Evolutionary conservation across 2,113 vertebrate species (phyloP).

Genomic region (Uria lomvia): DNA sequence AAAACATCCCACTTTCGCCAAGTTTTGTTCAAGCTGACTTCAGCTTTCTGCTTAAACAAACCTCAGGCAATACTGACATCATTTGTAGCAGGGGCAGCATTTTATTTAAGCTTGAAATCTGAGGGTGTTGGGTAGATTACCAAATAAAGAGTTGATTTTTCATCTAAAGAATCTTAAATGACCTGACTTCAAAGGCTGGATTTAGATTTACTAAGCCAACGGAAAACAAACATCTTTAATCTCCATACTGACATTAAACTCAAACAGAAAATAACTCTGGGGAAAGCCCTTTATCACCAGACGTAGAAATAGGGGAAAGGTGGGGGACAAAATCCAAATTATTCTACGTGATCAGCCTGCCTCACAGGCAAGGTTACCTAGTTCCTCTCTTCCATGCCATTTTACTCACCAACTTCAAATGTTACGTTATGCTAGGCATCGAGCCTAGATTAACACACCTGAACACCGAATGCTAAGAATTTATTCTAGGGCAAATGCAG

Average conservation of each 20-base stretch:
- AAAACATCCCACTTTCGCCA: slow-evolving; percentile 53
- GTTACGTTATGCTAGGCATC: neutral
- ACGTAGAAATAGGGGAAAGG: neutral
- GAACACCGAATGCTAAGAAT: neutral
- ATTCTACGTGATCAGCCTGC: neutral
- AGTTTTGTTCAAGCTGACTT: slow-evolving; percentile 66
- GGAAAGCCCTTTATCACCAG: slow-evolving; percentile 27
- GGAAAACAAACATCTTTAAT: slow-evolving; percentile 64
- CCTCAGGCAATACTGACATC: slow-evolving; percentile 59
- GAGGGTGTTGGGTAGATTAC: slow-evolving; percentile 54
- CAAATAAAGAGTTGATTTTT: slow-evolving; percentile 56
- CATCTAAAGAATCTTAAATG: slow-evolving; percentile 48
- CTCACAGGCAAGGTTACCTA: neutral
- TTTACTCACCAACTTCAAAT: neutral
- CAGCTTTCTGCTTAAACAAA: slow-evolving; percentile 65
- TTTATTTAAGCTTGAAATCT: slow-evolving; percentile 46
- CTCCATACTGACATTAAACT: slow-evolving; percentile 26
- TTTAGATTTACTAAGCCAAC: slow-evolving; percentile 33
- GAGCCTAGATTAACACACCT: neutral
- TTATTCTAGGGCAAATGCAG: neutral
- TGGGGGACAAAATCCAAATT: neutral
- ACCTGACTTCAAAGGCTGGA: slow-evolving; percentile 50
- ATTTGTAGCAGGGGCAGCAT: slow-evolving; percentile 47
- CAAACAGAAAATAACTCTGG: slow-evolving; percentile 34
- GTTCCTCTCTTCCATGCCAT: neutral